Conservation (phyloP, 2,113 vertebrate genomes). For the Sterrhoptilus dennistouni region DNA sequence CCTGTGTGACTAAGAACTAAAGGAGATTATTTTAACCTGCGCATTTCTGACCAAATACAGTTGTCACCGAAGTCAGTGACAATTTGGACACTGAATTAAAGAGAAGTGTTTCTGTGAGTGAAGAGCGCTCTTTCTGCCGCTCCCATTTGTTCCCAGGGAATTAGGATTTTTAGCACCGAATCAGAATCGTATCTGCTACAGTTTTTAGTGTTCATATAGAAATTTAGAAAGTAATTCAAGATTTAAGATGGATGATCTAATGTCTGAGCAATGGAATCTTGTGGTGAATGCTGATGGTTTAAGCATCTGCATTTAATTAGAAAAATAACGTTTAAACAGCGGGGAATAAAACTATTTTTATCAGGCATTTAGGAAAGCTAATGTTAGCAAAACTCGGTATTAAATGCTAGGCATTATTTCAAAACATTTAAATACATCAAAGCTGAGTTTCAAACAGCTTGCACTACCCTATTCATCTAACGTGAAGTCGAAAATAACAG, state of each 20-base stretch:
- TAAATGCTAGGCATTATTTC: constrained; percentile 44
- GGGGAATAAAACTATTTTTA: background rate
- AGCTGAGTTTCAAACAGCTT: constrained; percentile 36
- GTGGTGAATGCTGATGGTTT: background rate
- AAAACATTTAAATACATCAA: constrained; percentile 50
- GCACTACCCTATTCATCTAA: constrained; percentile 31
- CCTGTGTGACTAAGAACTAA: background rate
- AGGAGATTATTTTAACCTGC: constrained; percentile 16
- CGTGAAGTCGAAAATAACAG: constrained; percentile 26
- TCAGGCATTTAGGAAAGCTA: background rate
- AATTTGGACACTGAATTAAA: background rate
- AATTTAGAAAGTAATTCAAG: background rate
- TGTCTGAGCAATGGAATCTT: background rate
- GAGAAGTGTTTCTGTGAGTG: background rate
- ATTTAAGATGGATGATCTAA: background rate
- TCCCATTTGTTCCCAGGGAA: background rate
- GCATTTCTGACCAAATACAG: background rate
- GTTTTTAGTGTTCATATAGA: background rate
- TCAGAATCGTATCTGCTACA: background rate
- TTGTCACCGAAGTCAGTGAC: background rate
- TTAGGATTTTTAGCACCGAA: background rate
- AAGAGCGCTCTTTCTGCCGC: background rate
- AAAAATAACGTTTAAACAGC: background rate
- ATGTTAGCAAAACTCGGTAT: constrained; percentile 23
- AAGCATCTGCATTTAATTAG: constrained; percentile 34